Base-by-base conservation (phyloP, 1,140 invertebrate genomes). In the Idris sp. region DNA sequence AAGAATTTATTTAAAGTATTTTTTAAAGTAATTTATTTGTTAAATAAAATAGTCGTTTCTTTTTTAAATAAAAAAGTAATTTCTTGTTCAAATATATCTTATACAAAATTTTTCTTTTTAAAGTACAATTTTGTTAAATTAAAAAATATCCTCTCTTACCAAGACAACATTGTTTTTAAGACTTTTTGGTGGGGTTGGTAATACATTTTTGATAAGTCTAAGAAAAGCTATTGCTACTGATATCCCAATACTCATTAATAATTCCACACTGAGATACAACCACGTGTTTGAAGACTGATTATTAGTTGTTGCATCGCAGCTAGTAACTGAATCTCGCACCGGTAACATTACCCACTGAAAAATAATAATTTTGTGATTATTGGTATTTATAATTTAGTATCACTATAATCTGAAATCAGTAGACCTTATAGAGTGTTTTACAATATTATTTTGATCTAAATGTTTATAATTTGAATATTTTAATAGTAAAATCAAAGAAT, bases 171-270 rank as follows among this genome's bases (percentile, higher is more conserved):
- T 72, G 8, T 81, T 82, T 5, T 72, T 78, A 0, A 87, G 40
- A 59, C 83, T 80, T 26, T 83, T 81, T 4, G 86, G 85, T 36
- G 85, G 85, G 38, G 82, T 78, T 36, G 85, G 86, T 8, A 87
- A 35, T 8, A 80, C 26, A 0, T 79, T 78, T 49, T 84, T 84
- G 1, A 87, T 44, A 4, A 79, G 3, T 15, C 28, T 48, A 2
- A 87, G 77, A 9, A 84, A 25, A 1, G 67, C 9, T 5, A 86
- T 19, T 7, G 79, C 69, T 13, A 64, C 68, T 11, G 81, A 82
- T 26, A 87, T 19, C 0, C 59, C 30, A 3, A 74, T 16, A 0
- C 78, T 84, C 15, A 86, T 22, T 4, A 85, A 13, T 43, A 86
- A 82, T 76, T 87, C 85, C 2, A 67, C 13, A 18, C 79, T 72